phyloP scores from a whole-genome alignment of 35 echinoderm and acorn worm genomes.

The Apostichopus japonicus region DNA sequence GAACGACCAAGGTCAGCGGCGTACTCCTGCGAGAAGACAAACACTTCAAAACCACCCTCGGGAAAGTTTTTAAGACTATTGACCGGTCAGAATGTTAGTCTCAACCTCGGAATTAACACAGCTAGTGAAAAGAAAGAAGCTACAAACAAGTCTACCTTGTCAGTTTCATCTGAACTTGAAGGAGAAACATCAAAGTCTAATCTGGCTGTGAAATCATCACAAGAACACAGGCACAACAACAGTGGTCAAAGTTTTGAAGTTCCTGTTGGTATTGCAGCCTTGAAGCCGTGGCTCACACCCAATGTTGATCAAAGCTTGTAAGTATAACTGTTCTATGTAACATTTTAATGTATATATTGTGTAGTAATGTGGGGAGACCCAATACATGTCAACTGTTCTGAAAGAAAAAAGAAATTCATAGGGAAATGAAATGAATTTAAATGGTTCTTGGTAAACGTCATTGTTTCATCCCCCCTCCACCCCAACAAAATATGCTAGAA shows the following conservation, averaged over 20 bases:
- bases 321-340: not conserved
- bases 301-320: constrained; percentile 23
- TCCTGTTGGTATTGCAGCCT: constrained; percentile 16
- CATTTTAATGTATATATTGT: no score
- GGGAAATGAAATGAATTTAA: no score
- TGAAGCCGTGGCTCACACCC: constrained; percentile 10
- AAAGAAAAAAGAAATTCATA: no score
- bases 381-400: no score
- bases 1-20: constrained; percentile 33
- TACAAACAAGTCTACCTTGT: not conserved
- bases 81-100: not conserved
- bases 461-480: no score
- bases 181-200: not conserved
- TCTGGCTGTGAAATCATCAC: not conserved
- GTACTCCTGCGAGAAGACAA: not conserved
- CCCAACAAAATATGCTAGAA: no score
- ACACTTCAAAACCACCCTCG: not conserved
- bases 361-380: no score
- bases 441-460: no score
- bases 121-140: not conserved
- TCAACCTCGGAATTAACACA: not conserved
- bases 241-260: not conserved
- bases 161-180: no score
- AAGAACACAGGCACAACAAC: not conserved
- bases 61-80: not conserved